phyloP scores from a whole-genome alignment of 1,140 invertebrate genomes.

The Nomia melanderi region DNA sequence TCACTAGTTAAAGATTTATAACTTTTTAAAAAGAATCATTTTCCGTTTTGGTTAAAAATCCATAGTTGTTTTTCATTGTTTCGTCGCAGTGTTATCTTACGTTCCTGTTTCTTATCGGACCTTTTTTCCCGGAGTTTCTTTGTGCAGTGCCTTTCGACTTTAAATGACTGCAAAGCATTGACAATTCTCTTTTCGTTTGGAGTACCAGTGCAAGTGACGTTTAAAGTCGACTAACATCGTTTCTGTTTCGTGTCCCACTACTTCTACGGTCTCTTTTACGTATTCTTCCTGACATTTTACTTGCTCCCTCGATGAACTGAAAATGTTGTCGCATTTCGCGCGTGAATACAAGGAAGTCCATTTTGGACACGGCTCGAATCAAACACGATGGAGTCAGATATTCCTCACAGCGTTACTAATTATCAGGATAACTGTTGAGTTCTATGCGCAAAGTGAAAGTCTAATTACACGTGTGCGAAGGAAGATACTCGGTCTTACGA shows the following conservation, averaged over 20 bases:
- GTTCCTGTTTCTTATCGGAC: not conserved
- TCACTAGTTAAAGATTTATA: not conserved
- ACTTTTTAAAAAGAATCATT: not conserved
- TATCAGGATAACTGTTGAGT: not conserved
- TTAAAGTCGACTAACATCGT: conserved; percentile 20
- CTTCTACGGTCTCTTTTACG: too few relatives aligned
- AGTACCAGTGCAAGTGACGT: conserved; percentile 17
- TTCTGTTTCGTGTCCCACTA: not conserved
- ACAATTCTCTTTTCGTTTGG: conserved; percentile 16
- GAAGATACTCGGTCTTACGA: conserved; percentile 1
- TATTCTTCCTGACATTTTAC: too few relatives aligned
- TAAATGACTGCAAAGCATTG: not conserved
- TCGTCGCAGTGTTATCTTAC: not conserved
- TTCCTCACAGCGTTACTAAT: not conserved
- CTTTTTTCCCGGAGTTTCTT: conserved; percentile 14
- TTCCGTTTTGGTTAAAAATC: not conserved
- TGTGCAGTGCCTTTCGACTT: conserved; percentile 3
- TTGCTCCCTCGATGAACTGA: too few relatives aligned
- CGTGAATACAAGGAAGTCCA: too few relatives aligned
- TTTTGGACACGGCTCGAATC: too few relatives aligned
- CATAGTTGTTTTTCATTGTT: not conserved
- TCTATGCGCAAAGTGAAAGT: not conserved
- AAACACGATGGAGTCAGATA: not conserved
- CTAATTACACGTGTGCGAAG: not conserved
- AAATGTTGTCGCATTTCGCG: too few relatives aligned